Conservation (phyloP, 92 coral and sea anemone genomes). For the Palythoa heliodiscus region DNA sequence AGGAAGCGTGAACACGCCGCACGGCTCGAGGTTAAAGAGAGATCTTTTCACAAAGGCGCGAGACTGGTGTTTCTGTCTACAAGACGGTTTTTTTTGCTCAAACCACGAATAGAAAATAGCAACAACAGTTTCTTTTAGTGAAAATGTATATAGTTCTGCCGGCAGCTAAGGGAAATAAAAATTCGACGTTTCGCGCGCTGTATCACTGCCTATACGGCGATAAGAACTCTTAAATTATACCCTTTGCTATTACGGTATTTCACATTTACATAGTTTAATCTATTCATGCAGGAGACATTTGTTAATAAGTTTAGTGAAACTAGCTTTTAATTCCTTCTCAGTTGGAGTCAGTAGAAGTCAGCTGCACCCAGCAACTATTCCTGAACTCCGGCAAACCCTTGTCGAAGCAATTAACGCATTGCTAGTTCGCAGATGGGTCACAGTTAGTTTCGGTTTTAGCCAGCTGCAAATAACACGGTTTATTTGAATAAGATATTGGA, state of each 20-base stretch:
- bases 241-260: too few relatives aligned
- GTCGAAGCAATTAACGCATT: background rate
- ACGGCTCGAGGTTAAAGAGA: background rate
- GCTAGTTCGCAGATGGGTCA: conserved; percentile 4
- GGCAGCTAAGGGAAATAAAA: background rate
- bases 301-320: background rate
- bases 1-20: too few relatives aligned
- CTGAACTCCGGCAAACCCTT: background rate
- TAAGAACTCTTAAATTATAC: too few relatives aligned
- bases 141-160: too few relatives aligned
- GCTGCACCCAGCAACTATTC: conserved; percentile 20
- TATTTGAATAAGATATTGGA: conserved; percentile 26
- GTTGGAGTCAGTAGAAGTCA: background rate
- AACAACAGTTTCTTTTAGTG: background rate
- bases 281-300: background rate
- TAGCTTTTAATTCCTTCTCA: background rate
- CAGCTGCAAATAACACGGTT: conserved; percentile 14
- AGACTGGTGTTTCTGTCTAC: background rate
- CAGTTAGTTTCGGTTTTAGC: background rate
- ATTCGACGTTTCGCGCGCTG: background rate
- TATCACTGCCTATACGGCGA: too few relatives aligned
- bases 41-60: background rate
- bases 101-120: background rate
- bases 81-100: background rate
- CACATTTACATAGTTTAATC: background rate